Conservation (phyloP, 2,113 vertebrate species). For the Phasianus colchicus region DNA sequence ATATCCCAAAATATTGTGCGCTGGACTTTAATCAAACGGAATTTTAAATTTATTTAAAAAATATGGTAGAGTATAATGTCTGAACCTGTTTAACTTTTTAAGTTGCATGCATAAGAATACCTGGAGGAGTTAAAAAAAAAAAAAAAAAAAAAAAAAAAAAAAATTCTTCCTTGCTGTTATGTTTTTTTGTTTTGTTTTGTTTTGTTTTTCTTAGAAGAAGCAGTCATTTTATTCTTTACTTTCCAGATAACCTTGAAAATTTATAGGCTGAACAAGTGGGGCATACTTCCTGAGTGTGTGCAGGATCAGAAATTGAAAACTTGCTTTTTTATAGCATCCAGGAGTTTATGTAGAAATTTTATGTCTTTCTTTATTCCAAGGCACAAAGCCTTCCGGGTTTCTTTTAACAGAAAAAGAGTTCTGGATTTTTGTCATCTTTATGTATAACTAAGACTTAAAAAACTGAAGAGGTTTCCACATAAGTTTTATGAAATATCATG, state of each 20-base stretch:
- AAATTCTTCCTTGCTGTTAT: not conserved
- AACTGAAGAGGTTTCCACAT: not conserved
- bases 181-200: not conserved
- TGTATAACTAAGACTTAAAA: not conserved
- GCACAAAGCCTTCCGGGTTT: not conserved
- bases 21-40: conserved; percentile 28
- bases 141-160: too few species aligned
- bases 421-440: not conserved
- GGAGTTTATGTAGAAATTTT: conserved; percentile 43
- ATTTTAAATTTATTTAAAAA: conserved; percentile 1
- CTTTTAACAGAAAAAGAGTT: not conserved
- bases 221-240: conserved; percentile 10
- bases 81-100: conserved; percentile 2
- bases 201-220: not conserved
- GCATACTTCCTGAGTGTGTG: not conserved
- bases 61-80: not conserved
- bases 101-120: not conserved
- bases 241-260: conserved; percentile 62
- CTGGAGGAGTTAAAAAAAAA: not conserved
- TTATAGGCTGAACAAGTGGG: conserved; percentile 36
- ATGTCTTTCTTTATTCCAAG: conserved; percentile 34
- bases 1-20: not conserved
- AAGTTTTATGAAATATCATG: not conserved
- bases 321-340: conserved; percentile 16
- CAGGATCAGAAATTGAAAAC: conserved; percentile 54